Evolutionary conservation across 2,888 invertebrate genomes (phyloP).

Genomic region (Dynastes maya): DNA sequence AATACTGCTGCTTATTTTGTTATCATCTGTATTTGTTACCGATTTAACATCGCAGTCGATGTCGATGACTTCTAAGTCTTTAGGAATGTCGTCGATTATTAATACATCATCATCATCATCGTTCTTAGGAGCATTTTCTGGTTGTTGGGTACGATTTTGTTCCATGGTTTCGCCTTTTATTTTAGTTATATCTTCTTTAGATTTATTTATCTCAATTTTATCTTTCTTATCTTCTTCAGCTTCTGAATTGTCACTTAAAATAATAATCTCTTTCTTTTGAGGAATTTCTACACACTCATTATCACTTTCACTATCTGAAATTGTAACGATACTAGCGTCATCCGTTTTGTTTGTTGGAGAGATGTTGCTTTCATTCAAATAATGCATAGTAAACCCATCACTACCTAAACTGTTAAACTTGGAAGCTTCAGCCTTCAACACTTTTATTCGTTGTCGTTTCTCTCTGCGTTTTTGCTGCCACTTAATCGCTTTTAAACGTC

Average conservation of each 20-base stretch:
- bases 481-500: constrained; percentile 21
- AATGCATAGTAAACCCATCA: constrained; percentile 15
- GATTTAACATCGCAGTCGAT: constrained; percentile 57
- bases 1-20: constrained; percentile 22
- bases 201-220: too few species aligned
- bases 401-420: neutral
- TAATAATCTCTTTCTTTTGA: constrained; percentile 47
- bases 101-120: constrained; percentile 60
- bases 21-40: constrained; percentile 28
- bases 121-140: neutral
- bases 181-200: too few species aligned
- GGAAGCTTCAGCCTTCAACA: neutral
- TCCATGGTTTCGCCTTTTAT: neutral
- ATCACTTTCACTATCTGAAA: constrained; percentile 52
- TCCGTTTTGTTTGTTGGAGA: neutral
- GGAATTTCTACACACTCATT: constrained; percentile 50
- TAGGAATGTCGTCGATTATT: constrained; percentile 61
- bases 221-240: constrained; percentile 7
- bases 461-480: constrained; percentile 28
- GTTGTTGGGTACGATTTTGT: neutral
- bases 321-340: constrained; percentile 13
- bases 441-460: neutral
- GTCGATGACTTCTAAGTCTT: constrained; percentile 59
- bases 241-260: constrained; percentile 51
- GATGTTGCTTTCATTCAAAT: constrained; percentile 31